These are phyloP conservation scores for Clepsis dumicolana DNA, from an alignment of 2,888 invertebrate species.

Conservation along the genomic window DNA sequence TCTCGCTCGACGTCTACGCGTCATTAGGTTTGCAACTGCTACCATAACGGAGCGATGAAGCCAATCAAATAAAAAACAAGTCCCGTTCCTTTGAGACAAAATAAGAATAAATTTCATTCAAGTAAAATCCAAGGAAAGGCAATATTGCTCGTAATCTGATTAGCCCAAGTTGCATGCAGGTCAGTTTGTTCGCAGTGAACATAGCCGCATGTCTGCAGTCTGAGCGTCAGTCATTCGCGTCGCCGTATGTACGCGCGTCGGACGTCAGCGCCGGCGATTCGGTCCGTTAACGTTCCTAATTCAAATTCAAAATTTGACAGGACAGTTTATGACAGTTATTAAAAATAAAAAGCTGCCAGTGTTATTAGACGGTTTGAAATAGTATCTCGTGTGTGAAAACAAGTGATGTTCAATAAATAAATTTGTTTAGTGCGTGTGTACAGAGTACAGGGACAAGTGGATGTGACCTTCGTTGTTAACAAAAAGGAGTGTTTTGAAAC, in stretches of 20 bases:
- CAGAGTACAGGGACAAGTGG: constrained; percentile 69
- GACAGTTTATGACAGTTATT: constrained; percentile 56
- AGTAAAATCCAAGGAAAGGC: constrained; percentile 55
- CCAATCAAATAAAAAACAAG: constrained; percentile 21
- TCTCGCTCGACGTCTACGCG: constrained; percentile 17
- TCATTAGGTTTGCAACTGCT: constrained; percentile 23
- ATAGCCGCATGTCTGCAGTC: constrained; percentile 60
- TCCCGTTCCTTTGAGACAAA: constrained; percentile 15
- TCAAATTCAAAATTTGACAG: constrained; percentile 65
- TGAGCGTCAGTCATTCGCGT: constrained; percentile 73
- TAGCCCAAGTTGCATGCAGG: constrained; percentile 67
- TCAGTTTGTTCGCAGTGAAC: constrained; percentile 67
- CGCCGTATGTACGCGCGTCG: constrained; percentile 63
- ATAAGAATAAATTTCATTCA: constrained; percentile 50
- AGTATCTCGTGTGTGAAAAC: constrained; percentile 50
- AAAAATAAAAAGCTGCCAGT: constrained; percentile 51
- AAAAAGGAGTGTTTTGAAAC: constrained; percentile 63
- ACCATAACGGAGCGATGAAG: constrained; percentile 36
- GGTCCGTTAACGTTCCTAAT: constrained; percentile 62
- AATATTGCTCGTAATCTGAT: constrained; percentile 67
- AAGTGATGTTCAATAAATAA: constrained; percentile 47
- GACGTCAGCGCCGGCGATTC: constrained; percentile 68
- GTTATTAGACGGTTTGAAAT: constrained; percentile 47
- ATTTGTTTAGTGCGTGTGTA: constrained; percentile 56
- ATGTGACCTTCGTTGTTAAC: constrained; percentile 71